These are phyloP conservation scores for Penelope pileata DNA, from an alignment of 2,113 vertebrate species.

Conservation along the genomic window DNA sequence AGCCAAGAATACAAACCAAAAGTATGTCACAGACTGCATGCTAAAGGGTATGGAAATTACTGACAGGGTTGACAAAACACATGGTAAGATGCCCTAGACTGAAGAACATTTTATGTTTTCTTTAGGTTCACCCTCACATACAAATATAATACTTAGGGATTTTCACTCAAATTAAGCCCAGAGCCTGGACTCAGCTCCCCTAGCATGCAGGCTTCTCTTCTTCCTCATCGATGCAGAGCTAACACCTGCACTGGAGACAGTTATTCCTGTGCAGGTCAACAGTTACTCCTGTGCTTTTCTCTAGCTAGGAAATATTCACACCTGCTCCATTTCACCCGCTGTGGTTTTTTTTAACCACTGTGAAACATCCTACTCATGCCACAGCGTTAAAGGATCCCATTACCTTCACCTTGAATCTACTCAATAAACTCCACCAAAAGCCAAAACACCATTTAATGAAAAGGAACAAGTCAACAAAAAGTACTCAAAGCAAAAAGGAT, in stretches of 20 bases:
- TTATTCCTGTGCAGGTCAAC: neutral
- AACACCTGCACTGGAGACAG: neutral
- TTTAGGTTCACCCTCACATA: neutral
- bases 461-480: neutral
- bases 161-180: neutral
- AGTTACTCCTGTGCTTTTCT: neutral
- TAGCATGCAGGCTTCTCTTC: neutral
- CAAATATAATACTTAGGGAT: neutral
- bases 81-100: neutral
- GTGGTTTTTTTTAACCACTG: neutral
- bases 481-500: neutral
- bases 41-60: neutral
- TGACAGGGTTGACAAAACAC: neutral
- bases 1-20: neutral
- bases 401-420: neutral
- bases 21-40: neutral
- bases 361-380: neutral
- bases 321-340: neutral
- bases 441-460: neutral
- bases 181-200: neutral
- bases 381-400: neutral
- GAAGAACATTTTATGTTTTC: neutral
- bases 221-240: rapidly evolving
- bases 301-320: neutral
- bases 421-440: neutral